phyloP scores from a whole-genome alignment of 2,113 vertebrate genomes.

The Struthidea cinerea region DNA sequence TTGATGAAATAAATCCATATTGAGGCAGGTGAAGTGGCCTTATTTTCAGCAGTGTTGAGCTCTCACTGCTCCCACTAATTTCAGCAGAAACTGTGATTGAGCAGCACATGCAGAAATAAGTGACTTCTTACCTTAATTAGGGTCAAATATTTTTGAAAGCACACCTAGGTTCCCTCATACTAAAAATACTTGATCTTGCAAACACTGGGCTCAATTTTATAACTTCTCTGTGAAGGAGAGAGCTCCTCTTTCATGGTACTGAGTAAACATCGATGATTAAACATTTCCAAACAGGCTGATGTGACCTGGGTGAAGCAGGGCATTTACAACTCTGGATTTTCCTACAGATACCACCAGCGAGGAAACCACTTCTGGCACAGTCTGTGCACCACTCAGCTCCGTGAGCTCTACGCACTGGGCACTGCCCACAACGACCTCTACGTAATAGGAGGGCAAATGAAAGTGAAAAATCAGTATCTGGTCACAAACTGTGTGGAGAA shows the following conservation, averaged over 20 bases:
- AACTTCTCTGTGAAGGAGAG: background rate
- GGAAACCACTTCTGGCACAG: constrained; percentile 90
- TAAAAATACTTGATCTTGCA: background rate
- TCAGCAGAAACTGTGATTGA: background rate
- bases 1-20: background rate
- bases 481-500: constrained; percentile 91
- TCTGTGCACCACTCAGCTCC: constrained; percentile 84
- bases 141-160: background rate
- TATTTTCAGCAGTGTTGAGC: background rate
- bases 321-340: constrained; percentile 9
- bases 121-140: background rate
- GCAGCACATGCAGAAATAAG: background rate
- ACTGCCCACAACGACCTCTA: constrained; percentile 82
- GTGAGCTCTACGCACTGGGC: constrained; percentile 88
- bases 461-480: constrained; percentile 87
- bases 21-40: background rate
- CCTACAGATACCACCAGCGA: constrained; percentile 83
- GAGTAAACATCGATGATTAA: background rate
- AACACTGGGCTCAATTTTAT: background rate
- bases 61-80: background rate
- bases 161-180: background rate
- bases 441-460: constrained; percentile 92
- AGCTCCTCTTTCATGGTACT: background rate
- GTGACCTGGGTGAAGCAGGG: background rate
- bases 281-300: background rate